Evolutionary conservation across 2,888 invertebrate species (phyloP).

Genomic region (Ephialtes manifestator): DNA sequence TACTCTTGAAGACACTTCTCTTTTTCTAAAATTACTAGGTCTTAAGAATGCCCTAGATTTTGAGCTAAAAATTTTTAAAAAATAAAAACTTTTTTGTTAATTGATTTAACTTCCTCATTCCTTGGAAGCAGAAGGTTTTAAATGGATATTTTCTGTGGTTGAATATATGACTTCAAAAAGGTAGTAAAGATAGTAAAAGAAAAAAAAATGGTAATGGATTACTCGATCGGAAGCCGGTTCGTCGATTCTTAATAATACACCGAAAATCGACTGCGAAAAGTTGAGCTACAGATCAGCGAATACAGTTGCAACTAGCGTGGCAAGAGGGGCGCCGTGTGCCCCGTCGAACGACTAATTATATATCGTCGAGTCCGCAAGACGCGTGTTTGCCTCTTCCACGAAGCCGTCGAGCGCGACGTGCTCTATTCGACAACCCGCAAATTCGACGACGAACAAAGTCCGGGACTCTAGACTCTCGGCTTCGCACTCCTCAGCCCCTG

Average conservation of each 20-base stretch:
- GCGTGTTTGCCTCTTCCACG: slow-evolving; percentile 77
- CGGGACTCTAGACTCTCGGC: not conserved
- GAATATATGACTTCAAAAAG: no score
- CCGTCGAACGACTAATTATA: slow-evolving; percentile 32
- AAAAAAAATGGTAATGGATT: not conserved
- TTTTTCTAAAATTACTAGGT: not conserved
- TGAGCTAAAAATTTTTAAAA: no score
- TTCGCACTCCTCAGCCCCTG: slow-evolving; percentile 55
- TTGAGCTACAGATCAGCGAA: not conserved
- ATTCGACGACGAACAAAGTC: slow-evolving; percentile 28
- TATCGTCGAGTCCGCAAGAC: slow-evolving; percentile 1
- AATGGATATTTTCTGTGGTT: no score
- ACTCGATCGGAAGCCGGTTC: not conserved
- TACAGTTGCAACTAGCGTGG: slow-evolving; percentile 7
- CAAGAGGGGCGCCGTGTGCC: slow-evolving; percentile 25
- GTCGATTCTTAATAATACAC: not conserved
- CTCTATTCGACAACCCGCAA: slow-evolving; percentile 72
- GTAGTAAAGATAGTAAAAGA: no score
- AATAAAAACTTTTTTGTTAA: no score
- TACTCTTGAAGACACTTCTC: no score
- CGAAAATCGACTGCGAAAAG: not conserved
- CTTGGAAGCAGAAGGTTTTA: no score
- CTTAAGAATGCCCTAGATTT: no score
- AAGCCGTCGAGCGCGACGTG: slow-evolving; percentile 76
- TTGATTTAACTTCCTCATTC: no score